These are phyloP conservation scores for Rhizomys pruinosus DNA, from an alignment of 2,113 vertebrate species.

Conservation along the genomic window DNA sequence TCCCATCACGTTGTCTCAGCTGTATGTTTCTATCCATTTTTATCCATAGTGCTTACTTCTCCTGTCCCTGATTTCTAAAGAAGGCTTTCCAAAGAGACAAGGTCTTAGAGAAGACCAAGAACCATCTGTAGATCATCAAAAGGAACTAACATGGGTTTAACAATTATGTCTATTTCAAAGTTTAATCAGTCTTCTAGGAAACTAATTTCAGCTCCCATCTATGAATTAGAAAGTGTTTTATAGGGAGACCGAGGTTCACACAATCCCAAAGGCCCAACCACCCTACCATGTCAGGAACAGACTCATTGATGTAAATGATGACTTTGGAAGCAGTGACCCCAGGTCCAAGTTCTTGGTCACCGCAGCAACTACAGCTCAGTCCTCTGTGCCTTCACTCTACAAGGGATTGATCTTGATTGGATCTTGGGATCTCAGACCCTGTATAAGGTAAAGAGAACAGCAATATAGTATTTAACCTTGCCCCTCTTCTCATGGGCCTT, in stretches of 20 bases:
- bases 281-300: not conserved
- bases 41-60: not conserved
- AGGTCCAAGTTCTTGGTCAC: not conserved
- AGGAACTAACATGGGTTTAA: not conserved
- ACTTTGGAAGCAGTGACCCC: not conserved
- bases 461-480: not conserved
- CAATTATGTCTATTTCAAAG: not conserved
- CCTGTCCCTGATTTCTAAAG: not conserved
- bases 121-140: not conserved
- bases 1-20: no score
- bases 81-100: not conserved
- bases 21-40: not conserved
- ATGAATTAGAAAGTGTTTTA: not conserved
- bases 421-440: not conserved
- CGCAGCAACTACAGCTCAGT: rapidly evolving
- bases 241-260: not conserved
- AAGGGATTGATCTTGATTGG: rapidly evolving
- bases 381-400: not conserved
- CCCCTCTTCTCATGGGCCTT: not conserved
- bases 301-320: not conserved
- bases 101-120: not conserved
- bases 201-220: not conserved
- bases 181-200: not conserved
- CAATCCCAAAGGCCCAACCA: not conserved
- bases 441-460: not conserved